Conservation (phyloP, 2,113 vertebrate genomes). For the Anseranas semipalmata region DNA sequence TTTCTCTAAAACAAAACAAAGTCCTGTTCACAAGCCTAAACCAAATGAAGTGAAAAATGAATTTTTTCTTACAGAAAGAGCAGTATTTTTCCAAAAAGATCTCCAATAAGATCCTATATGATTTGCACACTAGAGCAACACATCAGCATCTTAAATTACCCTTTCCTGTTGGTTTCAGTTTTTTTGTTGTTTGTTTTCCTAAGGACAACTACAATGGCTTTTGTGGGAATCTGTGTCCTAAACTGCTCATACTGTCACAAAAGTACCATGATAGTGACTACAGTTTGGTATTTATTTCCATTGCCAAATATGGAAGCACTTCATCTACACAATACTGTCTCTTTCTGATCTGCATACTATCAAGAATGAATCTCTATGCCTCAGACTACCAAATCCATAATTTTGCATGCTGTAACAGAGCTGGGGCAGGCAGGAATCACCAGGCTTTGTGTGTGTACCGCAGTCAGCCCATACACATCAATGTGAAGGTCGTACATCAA, state of each 20-base stretch:
- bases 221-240: neutral
- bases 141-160: neutral
- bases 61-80: neutral
- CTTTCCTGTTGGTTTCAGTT: neutral
- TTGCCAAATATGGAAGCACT: neutral
- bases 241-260: neutral
- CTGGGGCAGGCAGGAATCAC: neutral
- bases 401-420: accelerated
- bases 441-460: accelerated
- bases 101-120: neutral
- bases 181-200: neutral
- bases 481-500: neutral
- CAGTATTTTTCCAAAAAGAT: neutral
- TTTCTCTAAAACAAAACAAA: neutral
- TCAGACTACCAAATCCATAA: neutral
- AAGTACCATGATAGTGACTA: neutral
- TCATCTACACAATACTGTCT: neutral
- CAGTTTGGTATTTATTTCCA: neutral
- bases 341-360: neutral
- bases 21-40: neutral
- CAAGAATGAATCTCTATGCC: neutral
- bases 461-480: neutral
- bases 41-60: no score
- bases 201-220: neutral
- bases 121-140: neutral